These are phyloP conservation scores for Laupala kohalensis DNA, from an alignment of 1,140 invertebrate genomes.

Conservation along the genomic window DNA sequence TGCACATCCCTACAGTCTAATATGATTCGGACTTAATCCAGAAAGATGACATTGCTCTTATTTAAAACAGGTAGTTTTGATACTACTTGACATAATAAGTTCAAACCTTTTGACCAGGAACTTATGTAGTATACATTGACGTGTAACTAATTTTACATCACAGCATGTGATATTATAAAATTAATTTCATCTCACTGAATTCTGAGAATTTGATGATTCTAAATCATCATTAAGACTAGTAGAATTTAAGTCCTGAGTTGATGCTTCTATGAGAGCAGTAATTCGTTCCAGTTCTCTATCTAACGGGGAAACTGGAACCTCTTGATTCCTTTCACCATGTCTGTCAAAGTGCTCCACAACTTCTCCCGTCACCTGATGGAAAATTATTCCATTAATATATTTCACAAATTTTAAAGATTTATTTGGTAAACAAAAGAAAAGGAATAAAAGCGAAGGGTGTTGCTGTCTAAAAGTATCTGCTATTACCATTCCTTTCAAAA, in stretches of 20 bases:
- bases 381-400: not conserved
- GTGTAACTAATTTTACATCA: too few relatives aligned
- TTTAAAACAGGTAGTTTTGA: too few relatives aligned
- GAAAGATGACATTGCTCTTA: too few relatives aligned
- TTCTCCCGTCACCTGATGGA: slow-evolving; percentile 11
- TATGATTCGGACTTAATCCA: too few relatives aligned
- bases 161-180: too few relatives aligned
- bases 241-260: slow-evolving; percentile 6
- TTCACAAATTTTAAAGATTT: not conserved
- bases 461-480: not conserved
- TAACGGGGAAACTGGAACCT: slow-evolving; percentile 5
- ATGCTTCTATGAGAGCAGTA: slow-evolving; percentile 12
- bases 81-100: too few relatives aligned
- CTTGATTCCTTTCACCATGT: slow-evolving; percentile 1
- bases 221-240: not conserved
- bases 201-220: too few relatives aligned
- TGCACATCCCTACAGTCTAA: too few relatives aligned
- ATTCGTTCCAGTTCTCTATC: slow-evolving; percentile 11
- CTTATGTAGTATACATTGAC: too few relatives aligned
- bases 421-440: not conserved
- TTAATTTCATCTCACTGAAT: too few relatives aligned
- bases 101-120: too few relatives aligned
- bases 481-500: not conserved
- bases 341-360: slow-evolving; percentile 8
- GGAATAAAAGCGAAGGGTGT: not conserved